A percentile compares a stretch with the other conserved stretches of the same genome.
Conservation (phyloP, 2,113 vertebrate genomes). For the Pandion haliaetus region DNA sequence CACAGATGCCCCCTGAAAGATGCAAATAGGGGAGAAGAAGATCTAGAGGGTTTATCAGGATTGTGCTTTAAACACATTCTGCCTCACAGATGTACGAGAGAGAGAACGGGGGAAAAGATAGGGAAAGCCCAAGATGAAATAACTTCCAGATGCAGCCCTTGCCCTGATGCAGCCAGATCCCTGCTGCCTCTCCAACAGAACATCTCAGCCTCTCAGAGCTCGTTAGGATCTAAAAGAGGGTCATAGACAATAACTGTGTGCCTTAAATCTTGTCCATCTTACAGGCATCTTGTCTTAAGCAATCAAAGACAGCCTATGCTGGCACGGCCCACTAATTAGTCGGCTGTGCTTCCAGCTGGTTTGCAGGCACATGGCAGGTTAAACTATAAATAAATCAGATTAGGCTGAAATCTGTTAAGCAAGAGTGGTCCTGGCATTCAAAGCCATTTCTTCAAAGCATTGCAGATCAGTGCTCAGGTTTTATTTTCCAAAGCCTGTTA, state of each 20-base stretch:
- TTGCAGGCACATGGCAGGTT: slow-evolving; percentile 64
- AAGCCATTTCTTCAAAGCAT: slow-evolving; percentile 46
- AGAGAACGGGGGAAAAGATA: background rate
- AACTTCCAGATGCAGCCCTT: slow-evolving; percentile 56
- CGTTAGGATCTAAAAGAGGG: slow-evolving; percentile 35
- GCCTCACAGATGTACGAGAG: background rate
- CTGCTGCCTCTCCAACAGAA: slow-evolving; percentile 14
- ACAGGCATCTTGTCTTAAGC: slow-evolving; percentile 26
- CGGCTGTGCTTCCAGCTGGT: slow-evolving; percentile 61
- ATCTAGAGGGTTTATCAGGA: background rate
- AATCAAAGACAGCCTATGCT: slow-evolving; percentile 58
- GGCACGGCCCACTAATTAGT: slow-evolving; percentile 40
- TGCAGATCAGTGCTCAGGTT: slow-evolving; percentile 6
- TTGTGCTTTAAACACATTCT: slow-evolving; percentile 29
- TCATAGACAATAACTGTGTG: slow-evolving; percentile 26
- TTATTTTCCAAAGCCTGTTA: slow-evolving; percentile 57
- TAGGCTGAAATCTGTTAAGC: slow-evolving; percentile 54
- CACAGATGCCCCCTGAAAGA: background rate
- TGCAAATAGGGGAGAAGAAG: background rate
- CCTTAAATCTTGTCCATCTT: slow-evolving; percentile 59
- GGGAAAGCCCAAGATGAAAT: slow-evolving; percentile 17
- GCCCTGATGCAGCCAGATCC: slow-evolving; percentile 23
- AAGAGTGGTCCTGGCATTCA: slow-evolving; percentile 56
- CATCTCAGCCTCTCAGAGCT: slow-evolving; percentile 46
- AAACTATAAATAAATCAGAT: slow-evolving; percentile 67